Base-by-base conservation (phyloP, 2,888 invertebrate species). In the Lagria hirta region DNA sequence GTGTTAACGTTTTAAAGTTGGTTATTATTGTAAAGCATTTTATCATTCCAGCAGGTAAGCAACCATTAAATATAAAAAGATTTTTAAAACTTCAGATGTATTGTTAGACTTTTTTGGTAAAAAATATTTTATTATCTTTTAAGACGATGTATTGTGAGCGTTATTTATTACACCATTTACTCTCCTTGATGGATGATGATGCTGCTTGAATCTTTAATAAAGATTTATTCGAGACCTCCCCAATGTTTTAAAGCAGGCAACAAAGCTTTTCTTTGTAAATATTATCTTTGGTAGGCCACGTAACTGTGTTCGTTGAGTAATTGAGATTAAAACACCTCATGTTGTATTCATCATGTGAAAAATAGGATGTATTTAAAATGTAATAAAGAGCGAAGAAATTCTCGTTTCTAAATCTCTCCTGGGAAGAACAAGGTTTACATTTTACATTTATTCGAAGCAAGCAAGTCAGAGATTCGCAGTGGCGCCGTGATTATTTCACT, bases 331-430 rank as follows among this genome's bases (percentile, higher is more conserved):
- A 24, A 13, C 6, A 18, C 12, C 17, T 33, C 41, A 33, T 33
- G 33, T 33, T 32, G 41, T 41, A 41, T 41, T 41, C 41, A 41
- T 10, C 41, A 41, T 33, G 41, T 41, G 41, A 32, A 41, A 20
- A 33, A 20, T 17, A n/a, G 24, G 32, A 41, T 26, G 32, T 33
- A 33, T 41, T 41, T 41, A 41, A 41, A 41, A 33, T 26, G 41
- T 26, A 41, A 33, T 33, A 41, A 38, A 41, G 38, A 41, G 11
- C 26, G 4, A 20, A 41, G 41, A 20, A 33, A 41, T 41, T 41
- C 26, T 26, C 24, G 24, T 26, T 24, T 27, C 26, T 41, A 30
- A 38, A 38, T 23, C 17, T 38, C 24, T 4, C 24, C 14, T 11
- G 22, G 22, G 22, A n/a, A 15, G 23, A 15, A 13, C 12, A 21